These are phyloP conservation scores for Linurgus olivaceus DNA, from an alignment of 2,797 vertebrate genomes.

Conservation along the genomic window DNA sequence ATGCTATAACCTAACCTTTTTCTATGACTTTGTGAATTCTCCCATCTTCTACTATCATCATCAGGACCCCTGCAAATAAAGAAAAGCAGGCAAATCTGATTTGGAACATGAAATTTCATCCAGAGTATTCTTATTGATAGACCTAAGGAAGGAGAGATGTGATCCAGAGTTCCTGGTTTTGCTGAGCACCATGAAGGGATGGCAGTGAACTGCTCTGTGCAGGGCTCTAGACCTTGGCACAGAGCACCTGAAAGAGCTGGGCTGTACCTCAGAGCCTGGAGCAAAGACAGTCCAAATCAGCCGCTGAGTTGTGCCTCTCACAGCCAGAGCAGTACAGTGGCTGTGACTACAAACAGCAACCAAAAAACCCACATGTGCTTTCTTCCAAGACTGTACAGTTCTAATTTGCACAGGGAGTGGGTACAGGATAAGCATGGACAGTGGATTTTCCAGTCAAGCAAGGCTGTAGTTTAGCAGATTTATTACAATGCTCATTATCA, in stretches of 20 bases:
- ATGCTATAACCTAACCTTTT: background rate
- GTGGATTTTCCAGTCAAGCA: background rate
- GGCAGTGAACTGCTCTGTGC: background rate
- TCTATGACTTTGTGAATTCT: background rate
- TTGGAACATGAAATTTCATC: background rate
- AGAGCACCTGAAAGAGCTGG: background rate
- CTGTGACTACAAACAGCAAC: fast-evolving
- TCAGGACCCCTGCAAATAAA: background rate
- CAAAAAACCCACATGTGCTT: fast-evolving
- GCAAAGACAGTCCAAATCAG: background rate
- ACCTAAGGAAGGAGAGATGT: background rate
- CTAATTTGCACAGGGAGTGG: background rate
- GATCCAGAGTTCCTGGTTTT: background rate
- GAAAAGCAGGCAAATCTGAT: background rate
- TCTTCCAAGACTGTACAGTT: background rate
- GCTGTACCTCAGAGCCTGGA: background rate
- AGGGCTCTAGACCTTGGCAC: background rate
- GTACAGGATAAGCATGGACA: background rate
- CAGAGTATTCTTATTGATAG: background rate
- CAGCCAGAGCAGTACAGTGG: fast-evolving
- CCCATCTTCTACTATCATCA: background rate
- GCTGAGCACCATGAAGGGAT: background rate
- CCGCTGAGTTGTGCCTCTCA: background rate
- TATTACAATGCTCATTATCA: background rate
- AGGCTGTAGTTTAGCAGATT: background rate